phyloP scores from a whole-genome alignment of 2,797 vertebrate genomes.

The Stomatorhinus walkeri region DNA sequence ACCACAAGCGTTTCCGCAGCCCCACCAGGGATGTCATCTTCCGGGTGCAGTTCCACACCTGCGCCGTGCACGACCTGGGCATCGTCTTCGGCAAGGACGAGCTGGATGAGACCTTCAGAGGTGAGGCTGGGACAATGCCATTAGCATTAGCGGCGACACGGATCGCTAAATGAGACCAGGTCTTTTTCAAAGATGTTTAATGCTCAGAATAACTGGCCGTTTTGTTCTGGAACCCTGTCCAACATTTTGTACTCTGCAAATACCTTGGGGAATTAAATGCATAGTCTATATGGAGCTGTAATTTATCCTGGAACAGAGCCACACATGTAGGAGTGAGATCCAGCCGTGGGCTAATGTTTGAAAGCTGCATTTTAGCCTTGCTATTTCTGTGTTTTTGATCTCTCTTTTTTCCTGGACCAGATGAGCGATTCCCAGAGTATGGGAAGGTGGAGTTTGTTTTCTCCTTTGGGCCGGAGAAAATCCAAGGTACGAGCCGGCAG shows the following conservation, averaged over 20 bases:
- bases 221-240: not conserved
- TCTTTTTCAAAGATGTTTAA: not conserved
- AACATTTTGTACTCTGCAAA: not conserved
- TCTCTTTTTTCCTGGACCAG: constrained; percentile 48
- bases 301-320: not conserved
- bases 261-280: not conserved
- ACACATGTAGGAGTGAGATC: not conserved
- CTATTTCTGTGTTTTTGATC: constrained; percentile 5
- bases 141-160: not conserved
- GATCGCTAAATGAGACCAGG: not conserved
- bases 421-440: constrained; percentile 92
- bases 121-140: constrained; percentile 44
- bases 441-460: constrained; percentile 97
- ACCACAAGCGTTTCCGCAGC: constrained; percentile 89
- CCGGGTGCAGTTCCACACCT: constrained; percentile 94
- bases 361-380: not conserved
- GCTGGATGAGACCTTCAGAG: constrained; percentile 91
- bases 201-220: not conserved
- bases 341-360: not conserved
- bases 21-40: constrained; percentile 86
- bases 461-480: constrained; percentile 95
- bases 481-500: constrained; percentile 70
- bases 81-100: constrained; percentile 90
- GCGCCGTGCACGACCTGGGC: constrained; percentile 85
- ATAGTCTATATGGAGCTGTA: not conserved